Evolutionary conservation across 2,113 vertebrate species (phyloP), one percentile per base, ranked within the genome.

Genomic region (Uropsilus gracilis): DNA sequence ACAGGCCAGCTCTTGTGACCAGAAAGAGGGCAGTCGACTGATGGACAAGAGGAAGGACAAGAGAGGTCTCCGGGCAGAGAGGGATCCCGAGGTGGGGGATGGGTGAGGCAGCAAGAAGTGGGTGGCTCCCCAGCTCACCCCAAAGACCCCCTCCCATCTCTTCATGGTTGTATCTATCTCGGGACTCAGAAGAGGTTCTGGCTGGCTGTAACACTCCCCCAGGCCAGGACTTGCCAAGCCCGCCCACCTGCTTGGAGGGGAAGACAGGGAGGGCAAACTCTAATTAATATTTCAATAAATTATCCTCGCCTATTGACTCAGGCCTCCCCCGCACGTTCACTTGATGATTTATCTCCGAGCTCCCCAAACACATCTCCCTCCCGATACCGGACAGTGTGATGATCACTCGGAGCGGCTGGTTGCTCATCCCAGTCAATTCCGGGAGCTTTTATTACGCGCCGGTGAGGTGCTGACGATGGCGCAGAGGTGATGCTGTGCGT

Each of bases 211-310:
- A 84, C 72, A 50, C 75, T 90, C 89, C 48, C 0, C 37, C 37
- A 89, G 91, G 42, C 73, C 24, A 9, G 50, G 64, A 89, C 72
- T 93, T 84, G 86, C 61, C 72, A 77, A 85, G 71, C 76, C 93
- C 11, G 13, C 89, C 91, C 68, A 57, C 92, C 69, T 73, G 87
- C 87, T 95, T 89, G 24, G 34, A 94, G 76, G 75, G 55, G 59
- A 71, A 82, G 82, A 37, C 4, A n/a, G 48, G 18, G 28, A 71
- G 80, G 95, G 80, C 18, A 66, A 17, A 69, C 86, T 57, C 82
- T 95, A 95, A 96, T 95, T 94, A 96, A 97, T 96, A 97, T 97
- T 95, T 95, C 95, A 96, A 82, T 92, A 87, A 87, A 93, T 96
- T 87, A 85, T 69, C 84, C 59, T 81, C 76, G 68, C 0, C 8